Evolutionary conservation across 2,888 invertebrate genomes (phyloP).

Genomic region (Augiades crinisus): DNA sequence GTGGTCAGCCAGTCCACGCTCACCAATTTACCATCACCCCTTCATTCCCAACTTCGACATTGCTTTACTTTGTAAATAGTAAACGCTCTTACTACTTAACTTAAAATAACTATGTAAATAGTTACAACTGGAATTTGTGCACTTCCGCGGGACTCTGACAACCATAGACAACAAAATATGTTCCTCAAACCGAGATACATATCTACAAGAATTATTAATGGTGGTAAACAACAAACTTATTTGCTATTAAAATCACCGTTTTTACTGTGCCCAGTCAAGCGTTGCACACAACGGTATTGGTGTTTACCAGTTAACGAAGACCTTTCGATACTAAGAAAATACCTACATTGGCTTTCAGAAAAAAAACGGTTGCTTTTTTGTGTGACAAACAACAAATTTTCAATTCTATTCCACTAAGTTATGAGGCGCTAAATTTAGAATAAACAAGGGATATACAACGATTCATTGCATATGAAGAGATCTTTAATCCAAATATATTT

Average conservation of each 20-base stretch:
- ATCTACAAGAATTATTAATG: slow-evolving; percentile 38
- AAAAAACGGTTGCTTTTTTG: slow-evolving; percentile 13
- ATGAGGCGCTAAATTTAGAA: no score
- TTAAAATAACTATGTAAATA: no score
- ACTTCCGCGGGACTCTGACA: no score
- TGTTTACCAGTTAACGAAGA: slow-evolving; percentile 38
- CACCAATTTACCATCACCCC: no score
- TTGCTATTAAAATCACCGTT: slow-evolving; percentile 42
- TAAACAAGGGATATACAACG: no score
- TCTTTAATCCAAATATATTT: no score
- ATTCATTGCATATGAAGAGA: no score
- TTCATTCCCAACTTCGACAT: no score
- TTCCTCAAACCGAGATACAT: slow-evolving; percentile 18
- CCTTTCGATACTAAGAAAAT: slow-evolving; percentile 13
- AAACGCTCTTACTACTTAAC: no score
- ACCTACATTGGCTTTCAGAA: slow-evolving; percentile 10
- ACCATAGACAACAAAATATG: slow-evolving; percentile 14
- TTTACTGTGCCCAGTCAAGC: slow-evolving; percentile 46
- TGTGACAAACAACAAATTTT: background rate
- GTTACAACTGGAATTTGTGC: background rate
- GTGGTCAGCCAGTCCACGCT: no score
- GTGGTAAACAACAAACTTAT: slow-evolving; percentile 42
- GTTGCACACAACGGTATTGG: slow-evolving; percentile 46
- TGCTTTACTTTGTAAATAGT: no score
- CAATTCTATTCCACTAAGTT: no score